Percentiles rank a stretch among this genome's conserved stretches.
Conservation (phyloP, 1,140 invertebrate genomes). For the Habropoda laboriosa region DNA sequence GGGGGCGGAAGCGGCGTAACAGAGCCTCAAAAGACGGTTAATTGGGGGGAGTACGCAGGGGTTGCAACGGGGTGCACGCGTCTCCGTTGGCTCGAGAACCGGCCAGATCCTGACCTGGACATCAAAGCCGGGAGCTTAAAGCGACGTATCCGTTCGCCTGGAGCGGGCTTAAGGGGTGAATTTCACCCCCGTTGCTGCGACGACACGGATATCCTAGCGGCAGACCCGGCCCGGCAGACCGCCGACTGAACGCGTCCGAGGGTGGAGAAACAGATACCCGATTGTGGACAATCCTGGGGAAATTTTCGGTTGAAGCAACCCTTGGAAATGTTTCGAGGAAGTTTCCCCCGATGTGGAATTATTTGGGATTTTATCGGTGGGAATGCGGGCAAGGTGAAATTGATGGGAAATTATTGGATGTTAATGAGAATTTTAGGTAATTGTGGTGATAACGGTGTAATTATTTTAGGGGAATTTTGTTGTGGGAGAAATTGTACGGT, state of each 20-base stretch:
- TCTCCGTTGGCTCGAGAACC: slow-evolving; percentile 46
- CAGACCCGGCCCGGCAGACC: slow-evolving; percentile 30
- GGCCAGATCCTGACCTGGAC: slow-evolving; percentile 65
- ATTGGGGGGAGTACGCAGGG: slow-evolving; percentile 41
- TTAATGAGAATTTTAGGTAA: no score
- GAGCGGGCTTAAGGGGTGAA: slow-evolving; percentile 60
- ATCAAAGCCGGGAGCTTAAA: slow-evolving; percentile 68
- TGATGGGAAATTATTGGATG: no score
- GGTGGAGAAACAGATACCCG: slow-evolving; percentile 14
- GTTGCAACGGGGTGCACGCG: slow-evolving; percentile 39
- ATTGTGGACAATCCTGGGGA: background rate
- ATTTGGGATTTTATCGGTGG: background rate
- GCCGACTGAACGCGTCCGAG: slow-evolving; percentile 15
- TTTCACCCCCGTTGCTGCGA: slow-evolving; percentile 48
- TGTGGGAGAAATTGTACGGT: no score
- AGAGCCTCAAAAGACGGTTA: slow-evolving; percentile 45
- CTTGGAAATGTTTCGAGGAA: background rate
- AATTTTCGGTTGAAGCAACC: background rate
- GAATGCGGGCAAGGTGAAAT: no score
- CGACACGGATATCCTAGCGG: slow-evolving; percentile 48
- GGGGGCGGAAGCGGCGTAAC: slow-evolving; percentile 22
- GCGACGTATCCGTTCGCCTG: slow-evolving; percentile 54
- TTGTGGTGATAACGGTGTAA: no score
- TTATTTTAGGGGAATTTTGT: no score
- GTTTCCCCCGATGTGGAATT: background rate